Evolutionary conservation across 2,888 invertebrate species (phyloP).

Genomic region (Invenusta paracnida): DNA sequence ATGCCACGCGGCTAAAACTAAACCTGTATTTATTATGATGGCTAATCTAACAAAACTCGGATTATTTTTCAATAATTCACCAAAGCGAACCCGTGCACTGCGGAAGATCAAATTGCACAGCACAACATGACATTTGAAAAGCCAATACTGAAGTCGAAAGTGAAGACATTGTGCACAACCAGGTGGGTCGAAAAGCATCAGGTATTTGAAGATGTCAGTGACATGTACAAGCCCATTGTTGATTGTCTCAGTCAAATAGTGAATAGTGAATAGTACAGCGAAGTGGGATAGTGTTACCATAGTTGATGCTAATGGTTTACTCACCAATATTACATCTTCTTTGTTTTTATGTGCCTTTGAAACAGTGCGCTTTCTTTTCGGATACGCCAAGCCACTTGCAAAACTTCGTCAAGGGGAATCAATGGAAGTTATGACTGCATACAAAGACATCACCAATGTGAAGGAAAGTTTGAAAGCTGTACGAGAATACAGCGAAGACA

Average conservation of each 20-base stretch:
- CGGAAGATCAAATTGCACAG: slow-evolving; percentile 1
- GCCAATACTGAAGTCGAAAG: not conserved
- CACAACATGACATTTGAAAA: not conserved
- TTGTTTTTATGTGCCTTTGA: not conserved
- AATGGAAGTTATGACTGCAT: too few relatives aligned
- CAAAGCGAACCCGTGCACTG: not conserved
- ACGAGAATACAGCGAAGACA: not conserved
- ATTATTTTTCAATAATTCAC: not conserved
- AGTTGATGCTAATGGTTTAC: not conserved
- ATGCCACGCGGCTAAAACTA: too few relatives aligned
- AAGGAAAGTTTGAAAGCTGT: not conserved
- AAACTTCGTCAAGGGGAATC: too few relatives aligned
- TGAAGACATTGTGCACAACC: not conserved
- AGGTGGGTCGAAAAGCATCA: slow-evolving; percentile 26
- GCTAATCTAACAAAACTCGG: not conserved
- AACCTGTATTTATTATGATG: not conserved
- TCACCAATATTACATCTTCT: not conserved
- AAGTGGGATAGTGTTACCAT: slow-evolving; percentile 10
- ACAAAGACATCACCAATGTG: too few relatives aligned
- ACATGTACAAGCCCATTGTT: slow-evolving; percentile 17
- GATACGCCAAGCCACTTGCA: not conserved
- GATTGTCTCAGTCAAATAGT: slow-evolving; percentile 4
- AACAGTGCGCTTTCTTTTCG: not conserved
- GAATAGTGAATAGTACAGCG: not conserved
- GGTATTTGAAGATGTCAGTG: slow-evolving; percentile 1